Evolutionary conservation across 1,140 invertebrate genomes (phyloP).

Genomic region (Gonatopus flavifemur): DNA sequence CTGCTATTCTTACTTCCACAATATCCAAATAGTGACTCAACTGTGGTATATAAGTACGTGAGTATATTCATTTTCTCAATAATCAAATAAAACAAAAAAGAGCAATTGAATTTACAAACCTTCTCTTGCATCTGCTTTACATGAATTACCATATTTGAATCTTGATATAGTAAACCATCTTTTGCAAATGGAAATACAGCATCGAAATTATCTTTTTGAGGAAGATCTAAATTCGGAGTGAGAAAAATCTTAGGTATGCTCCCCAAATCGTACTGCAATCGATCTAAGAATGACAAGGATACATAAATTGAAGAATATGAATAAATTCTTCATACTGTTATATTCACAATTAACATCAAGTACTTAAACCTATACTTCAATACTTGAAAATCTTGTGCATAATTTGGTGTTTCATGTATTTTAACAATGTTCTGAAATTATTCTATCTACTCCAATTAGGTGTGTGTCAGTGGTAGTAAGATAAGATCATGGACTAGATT

Average conservation of each 20-base stretch:
- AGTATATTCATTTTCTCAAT: neutral
- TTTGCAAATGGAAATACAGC: constrained; percentile 76
- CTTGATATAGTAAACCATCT: constrained; percentile 43
- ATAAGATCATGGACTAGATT: too few species aligned
- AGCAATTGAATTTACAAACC: constrained; percentile 40
- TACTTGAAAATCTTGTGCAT: too few species aligned
- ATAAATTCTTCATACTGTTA: too few species aligned
- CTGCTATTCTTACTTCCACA: constrained; percentile 93
- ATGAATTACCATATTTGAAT: constrained; percentile 38
- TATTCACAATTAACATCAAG: too few species aligned
- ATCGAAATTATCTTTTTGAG: constrained; percentile 80
- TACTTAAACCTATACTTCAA: too few species aligned
- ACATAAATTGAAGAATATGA: too few species aligned
- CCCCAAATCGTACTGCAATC: constrained; percentile 61
- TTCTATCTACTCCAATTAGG: too few species aligned
- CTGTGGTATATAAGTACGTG: constrained; percentile 45
- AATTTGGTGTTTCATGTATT: too few species aligned
- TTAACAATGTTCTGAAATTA: too few species aligned
- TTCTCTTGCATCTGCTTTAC: constrained; percentile 67
- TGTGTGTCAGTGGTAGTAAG: too few species aligned
- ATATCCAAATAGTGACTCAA: constrained; percentile 94
- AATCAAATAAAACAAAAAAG: neutral
- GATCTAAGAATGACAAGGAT: constrained; percentile 52
- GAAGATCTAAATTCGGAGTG: constrained; percentile 78
- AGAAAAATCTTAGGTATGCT: constrained; percentile 87